Evolutionary conservation across 2,888 invertebrate species (phyloP), one percentile per base, ranked within the genome.

Genomic region (Fragum whitleyi): DNA sequence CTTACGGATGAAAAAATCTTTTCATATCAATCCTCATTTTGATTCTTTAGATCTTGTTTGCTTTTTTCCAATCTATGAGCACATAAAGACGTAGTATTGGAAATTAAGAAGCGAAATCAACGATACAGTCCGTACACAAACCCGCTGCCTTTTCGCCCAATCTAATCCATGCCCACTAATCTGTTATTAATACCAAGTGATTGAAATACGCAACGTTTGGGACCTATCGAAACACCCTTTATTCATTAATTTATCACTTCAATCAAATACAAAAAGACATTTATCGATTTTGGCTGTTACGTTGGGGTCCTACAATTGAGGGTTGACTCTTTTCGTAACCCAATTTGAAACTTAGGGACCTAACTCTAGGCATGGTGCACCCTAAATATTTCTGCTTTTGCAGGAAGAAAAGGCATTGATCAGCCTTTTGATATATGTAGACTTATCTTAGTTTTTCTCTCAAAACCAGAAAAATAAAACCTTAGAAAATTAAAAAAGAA

Each of bases 131-230:
- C 57, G 28, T 32, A 29, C 32, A 19, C 23, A 14, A 28, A n/a
- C 65, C 39, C 11, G 16, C 65, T 26, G 23, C 42, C 65, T 42
- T 21, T 21, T 42, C 65, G 19, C 65, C 28, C 23, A 21, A 21
- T 1, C 42, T 65, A 65, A 65, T 65, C 65, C 65, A 42, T 21
- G 42, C 65, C 42, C 42, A 65, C 65, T 65, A 65, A 65, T 65
- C 42, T 36, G 39, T 42, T 62, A 62, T 28, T 19, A 65, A 23
- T 39, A 23, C 21, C 21, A 23, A 23, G 14, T 21, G 21, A 42
- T n/a, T 42, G n/a, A 39, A 23, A 65, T 42, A 42, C 65, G 65
- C 65, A 42, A 65, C n/a, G 42, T 42, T 65, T 65, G 21, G 65
- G 32, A 65, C 39, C 32, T 21, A 57, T 57, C 21, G 21, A 57